phyloP scores from a whole-genome alignment of 2,113 vertebrate species.

The Oryzias curvinotus region DNA sequence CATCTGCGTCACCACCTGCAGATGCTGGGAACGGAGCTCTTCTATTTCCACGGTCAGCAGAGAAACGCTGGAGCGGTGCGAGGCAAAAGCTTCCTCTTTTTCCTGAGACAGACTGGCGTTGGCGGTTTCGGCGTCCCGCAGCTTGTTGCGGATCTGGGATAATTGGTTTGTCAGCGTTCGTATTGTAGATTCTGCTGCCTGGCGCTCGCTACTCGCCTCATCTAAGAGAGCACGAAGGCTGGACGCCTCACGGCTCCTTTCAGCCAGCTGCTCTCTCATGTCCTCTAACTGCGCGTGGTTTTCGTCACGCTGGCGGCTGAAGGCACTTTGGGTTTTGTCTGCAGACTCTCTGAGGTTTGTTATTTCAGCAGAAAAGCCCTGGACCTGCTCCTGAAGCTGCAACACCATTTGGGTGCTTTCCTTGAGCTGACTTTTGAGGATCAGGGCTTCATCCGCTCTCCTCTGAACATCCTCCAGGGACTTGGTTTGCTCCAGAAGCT shows the following conservation, averaged over 20 bases:
- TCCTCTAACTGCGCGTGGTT: conserved; percentile 67
- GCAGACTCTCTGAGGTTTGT: conserved; percentile 35
- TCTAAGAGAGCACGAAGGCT: conserved; percentile 60
- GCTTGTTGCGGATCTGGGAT: conserved; percentile 51
- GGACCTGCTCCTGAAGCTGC: conserved; percentile 62
- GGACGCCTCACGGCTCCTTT: conserved; percentile 68
- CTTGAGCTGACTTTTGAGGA: conserved; percentile 70
- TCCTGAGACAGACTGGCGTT: conserved; percentile 68
- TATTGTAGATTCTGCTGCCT: conserved; percentile 46
- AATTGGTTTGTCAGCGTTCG: conserved; percentile 68
- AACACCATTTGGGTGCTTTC: conserved; percentile 71
- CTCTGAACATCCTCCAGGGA: conserved; percentile 68
- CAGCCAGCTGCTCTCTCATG: conserved; percentile 52
- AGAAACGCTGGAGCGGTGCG: conserved; percentile 59
- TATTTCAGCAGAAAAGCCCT: conserved; percentile 39
- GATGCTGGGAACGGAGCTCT: conserved; percentile 73
- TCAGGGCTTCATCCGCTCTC: conserved; percentile 61
- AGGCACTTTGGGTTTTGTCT: conserved; percentile 72
- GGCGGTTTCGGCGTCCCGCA: conserved; percentile 54
- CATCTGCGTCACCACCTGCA: conserved; percentile 75
- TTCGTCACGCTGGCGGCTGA: conserved; percentile 80
- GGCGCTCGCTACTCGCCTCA: conserved; percentile 51
- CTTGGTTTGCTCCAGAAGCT: conserved; percentile 59
- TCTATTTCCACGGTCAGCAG: conserved; percentile 77
- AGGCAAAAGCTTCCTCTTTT: conserved; percentile 69